Evolutionary conservation across 2,797 vertebrate species (phyloP), one percentile per base, ranked within the genome.

Genomic region (Pseudocheirus occidentalis): DNA sequence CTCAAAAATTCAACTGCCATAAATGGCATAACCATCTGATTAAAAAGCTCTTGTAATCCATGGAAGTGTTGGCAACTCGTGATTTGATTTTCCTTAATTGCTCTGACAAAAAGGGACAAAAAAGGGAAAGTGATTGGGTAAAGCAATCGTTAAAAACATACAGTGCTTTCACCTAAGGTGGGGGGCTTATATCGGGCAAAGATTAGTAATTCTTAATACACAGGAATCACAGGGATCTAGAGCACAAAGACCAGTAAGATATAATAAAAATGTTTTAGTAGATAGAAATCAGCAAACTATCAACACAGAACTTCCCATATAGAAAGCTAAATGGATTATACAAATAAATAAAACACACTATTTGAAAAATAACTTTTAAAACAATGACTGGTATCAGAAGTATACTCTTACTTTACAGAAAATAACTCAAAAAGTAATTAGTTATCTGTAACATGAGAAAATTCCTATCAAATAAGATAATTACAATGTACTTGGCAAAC

Each of bases 391-490:
- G 87, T 46, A 16, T 9, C 58, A 4, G 4, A 16, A 55, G 3
- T n/a, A 40, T 16, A 91, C 55, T 89, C 29, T 95, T 11, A 40
- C 59, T 62, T 93, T 73, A 27, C 0, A 96, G 89, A 92, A 55
- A 73, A 93, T 52, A 95, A 90, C 56, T 96, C 40, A 73, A 94
- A 94, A 81, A 58, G 55, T 1, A 50, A 40, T 94, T 59, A 90
- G 87, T 55, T 55, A 93, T 53, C 0, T 94, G 55, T 90, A 91
- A 94, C 53, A 50, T 27, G 54, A 92, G 27, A 55, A 96, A 92
- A 94, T 53, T 55, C 94, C 81, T 53, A 55, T 90, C 55, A 9
- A 66, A 29, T 4, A 94, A 52, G 55, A 91, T 0, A 95, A 34
- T 46, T 50, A 87, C 73, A 87, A 50, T 87, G 40, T 50, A 50